Evolutionary conservation across 1,140 invertebrate species (phyloP).

Genomic region (Diuraphis noxia): DNA sequence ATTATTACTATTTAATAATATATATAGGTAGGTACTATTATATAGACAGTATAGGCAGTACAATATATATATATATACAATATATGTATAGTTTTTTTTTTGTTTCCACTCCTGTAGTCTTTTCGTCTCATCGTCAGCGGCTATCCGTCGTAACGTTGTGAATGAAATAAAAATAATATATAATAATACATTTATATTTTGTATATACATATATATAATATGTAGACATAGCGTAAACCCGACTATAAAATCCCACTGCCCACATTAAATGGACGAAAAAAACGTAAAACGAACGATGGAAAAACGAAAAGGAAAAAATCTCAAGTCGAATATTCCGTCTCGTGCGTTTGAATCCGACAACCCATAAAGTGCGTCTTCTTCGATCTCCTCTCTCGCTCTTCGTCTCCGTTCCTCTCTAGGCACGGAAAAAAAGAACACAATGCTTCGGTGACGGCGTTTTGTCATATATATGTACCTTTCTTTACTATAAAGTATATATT

Average conservation of each 20-base stretch:
- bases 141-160: slow-evolving; percentile 22
- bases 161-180: slow-evolving; percentile 42
- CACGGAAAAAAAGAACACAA: slow-evolving; percentile 13
- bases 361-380: slow-evolving; percentile 22
- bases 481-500: background rate
- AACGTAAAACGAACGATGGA: background rate
- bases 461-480: background rate
- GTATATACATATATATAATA: background rate
- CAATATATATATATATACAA: background rate
- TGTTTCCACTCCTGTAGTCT: slow-evolving; percentile 5
- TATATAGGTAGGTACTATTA: background rate
- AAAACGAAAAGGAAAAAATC: background rate
- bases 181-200: background rate
- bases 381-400: background rate
- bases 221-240: background rate
- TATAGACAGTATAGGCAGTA: background rate
- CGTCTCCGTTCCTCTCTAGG: background rate
- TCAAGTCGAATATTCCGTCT: background rate
- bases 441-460: background rate
- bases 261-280: background rate
- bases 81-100: background rate
- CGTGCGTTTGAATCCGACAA: background rate
- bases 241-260: slow-evolving; percentile 36
- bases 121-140: slow-evolving; percentile 25
- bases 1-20: slow-evolving; percentile 4